phyloP scores from a whole-genome alignment of 2,797 vertebrate genomes.

The Cichlasoma orientale region DNA sequence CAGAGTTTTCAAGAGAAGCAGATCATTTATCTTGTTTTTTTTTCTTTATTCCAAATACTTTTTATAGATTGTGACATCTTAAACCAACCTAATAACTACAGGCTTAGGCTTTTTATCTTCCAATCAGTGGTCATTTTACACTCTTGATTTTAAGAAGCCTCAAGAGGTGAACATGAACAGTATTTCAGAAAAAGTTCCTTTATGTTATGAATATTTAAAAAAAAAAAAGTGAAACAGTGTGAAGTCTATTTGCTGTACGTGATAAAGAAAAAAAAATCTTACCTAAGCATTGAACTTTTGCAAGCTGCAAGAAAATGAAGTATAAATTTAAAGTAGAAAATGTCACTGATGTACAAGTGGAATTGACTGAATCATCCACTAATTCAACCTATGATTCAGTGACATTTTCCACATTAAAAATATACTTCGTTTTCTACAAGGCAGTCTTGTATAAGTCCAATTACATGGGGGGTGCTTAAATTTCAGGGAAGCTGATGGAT shows the following conservation, averaged over 20 bases:
- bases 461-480: not conserved
- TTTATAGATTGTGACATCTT: not conserved
- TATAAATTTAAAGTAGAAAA: not conserved
- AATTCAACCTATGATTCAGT: not conserved
- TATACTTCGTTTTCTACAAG: not conserved
- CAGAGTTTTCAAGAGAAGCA: not conserved
- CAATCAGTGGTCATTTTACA: not conserved
- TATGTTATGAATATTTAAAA: not conserved
- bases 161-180: not conserved
- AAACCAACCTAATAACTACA: not conserved
- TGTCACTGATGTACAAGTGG: not conserved
- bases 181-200: not conserved
- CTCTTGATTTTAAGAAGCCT: not conserved
- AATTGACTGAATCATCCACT: not conserved
- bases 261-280: not conserved
- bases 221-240: not conserved
- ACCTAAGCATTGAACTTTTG: not conserved
- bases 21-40: not conserved
- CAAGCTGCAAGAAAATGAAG: not conserved
- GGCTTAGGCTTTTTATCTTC: not conserved
- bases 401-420: not conserved
- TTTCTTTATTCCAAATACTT: not conserved
- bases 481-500: constrained; percentile 10
- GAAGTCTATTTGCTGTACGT: not conserved
- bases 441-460: not conserved